Evolutionary conservation across 2,888 invertebrate species (phyloP).

Genomic region (Tineola bisselliella): DNA sequence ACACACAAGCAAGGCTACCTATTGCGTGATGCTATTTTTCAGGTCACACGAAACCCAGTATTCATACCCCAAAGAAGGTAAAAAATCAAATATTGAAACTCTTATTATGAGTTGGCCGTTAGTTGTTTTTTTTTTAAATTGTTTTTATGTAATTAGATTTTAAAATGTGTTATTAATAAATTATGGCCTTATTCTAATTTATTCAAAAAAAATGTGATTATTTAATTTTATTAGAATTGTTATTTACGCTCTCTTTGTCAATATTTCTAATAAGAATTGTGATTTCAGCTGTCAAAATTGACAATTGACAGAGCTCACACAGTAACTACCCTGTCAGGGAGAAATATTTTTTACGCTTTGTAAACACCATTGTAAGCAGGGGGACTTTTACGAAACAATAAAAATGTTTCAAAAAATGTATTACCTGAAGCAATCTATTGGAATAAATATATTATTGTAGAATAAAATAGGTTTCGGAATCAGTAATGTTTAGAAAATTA

Average conservation of each 20-base stretch:
- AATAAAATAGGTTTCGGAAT: too few relatives aligned
- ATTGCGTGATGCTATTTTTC: slow-evolving; percentile 6
- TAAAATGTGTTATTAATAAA: too few relatives aligned
- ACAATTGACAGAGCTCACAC: neutral
- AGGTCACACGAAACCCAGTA: neutral
- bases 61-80: neutral
- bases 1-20: neutral
- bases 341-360: neutral
- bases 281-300: neutral
- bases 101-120: neutral
- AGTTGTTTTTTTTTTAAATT: too few relatives aligned
- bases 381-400: neutral
- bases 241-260: neutral
- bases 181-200: too few relatives aligned
- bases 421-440: too few relatives aligned
- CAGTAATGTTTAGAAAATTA: too few relatives aligned
- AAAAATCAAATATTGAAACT: neutral
- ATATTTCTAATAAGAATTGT: neutral
- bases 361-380: neutral
- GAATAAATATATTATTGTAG: too few relatives aligned
- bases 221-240: too few relatives aligned
- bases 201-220: neutral
- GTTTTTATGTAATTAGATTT: too few relatives aligned
- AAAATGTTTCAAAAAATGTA: neutral
- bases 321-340: neutral